These are phyloP conservation scores for Strongylocentrotus purpuratus DNA, from an alignment of 35 echinoderm and acorn worm species.

Conservation along the genomic window DNA sequence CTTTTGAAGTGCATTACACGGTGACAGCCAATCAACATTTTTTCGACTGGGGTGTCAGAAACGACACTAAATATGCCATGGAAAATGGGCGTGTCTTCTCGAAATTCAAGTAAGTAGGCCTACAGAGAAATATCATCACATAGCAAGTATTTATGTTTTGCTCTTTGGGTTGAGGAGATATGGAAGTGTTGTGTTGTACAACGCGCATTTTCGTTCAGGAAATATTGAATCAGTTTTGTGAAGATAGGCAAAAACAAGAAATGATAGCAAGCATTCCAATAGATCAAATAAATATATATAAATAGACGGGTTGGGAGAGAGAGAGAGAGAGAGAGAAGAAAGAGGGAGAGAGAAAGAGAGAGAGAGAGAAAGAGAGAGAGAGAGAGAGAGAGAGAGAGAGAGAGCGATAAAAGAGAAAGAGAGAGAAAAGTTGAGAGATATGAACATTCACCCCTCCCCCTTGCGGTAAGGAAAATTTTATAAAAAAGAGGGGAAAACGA, in stretches of 20 bases:
- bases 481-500: too few relatives aligned
- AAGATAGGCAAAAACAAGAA: too few relatives aligned
- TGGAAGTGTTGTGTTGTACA: too few relatives aligned
- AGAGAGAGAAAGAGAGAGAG: background rate
- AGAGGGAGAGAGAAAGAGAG: background rate
- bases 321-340: background rate
- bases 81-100: constrained; percentile 39
- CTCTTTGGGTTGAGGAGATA: background rate
- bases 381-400: background rate
- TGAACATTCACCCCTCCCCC: too few relatives aligned
- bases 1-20: constrained; percentile 59
- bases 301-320: background rate
- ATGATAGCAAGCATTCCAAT: too few relatives aligned
- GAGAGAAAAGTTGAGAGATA: too few relatives aligned
- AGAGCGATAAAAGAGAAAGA: background rate
- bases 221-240: too few relatives aligned
- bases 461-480: background rate
- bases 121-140: too few relatives aligned
- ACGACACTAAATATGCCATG: constrained; percentile 52
- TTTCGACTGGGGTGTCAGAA: constrained; percentile 61
- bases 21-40: constrained; percentile 46
- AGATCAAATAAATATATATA: too few relatives aligned
- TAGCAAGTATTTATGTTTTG: background rate
- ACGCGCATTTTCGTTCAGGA: too few relatives aligned
- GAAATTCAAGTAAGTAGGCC: constrained; percentile 37